Conservation (phyloP, 2,113 vertebrate species). For the Syngnathus typhle region DNA sequence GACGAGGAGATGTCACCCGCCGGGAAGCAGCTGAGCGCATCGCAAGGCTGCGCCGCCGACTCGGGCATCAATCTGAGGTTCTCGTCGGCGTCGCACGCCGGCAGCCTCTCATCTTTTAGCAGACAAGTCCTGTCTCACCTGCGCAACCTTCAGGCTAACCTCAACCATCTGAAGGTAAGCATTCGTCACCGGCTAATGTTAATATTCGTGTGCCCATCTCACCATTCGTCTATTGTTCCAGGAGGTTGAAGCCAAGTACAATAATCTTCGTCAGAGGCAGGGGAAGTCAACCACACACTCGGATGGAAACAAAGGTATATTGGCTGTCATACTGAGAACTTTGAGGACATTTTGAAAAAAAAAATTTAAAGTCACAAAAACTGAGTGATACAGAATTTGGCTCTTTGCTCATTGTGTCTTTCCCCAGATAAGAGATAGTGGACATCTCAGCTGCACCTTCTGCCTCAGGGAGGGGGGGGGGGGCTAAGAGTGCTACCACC, state of each 20-base stretch:
- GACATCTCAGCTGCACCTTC: conserved; percentile 27
- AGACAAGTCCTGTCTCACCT: conserved; percentile 84
- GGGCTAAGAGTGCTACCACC: conserved; percentile 31
- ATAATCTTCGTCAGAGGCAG: conserved; percentile 79
- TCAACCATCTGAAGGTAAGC: conserved; percentile 74
- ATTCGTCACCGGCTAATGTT: too few species aligned
- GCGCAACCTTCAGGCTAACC: conserved; percentile 81
- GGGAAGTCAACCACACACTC: conserved; percentile 73
- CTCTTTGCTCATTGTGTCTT: background rate
- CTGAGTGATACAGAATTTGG: background rate
- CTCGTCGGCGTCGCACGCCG: conserved; percentile 62
- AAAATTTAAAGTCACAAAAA: background rate
- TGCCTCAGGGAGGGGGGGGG: conserved; percentile 47
- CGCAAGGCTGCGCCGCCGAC: conserved; percentile 62
- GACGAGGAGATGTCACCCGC: conserved; percentile 77
- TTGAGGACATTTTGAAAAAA: background rate
- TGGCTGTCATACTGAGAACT: background rate
- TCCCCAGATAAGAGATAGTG: conserved; percentile 71
- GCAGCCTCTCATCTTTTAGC: conserved; percentile 69
- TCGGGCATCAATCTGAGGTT: conserved; percentile 69
- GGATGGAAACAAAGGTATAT: conserved; percentile 81
- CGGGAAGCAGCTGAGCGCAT: conserved; percentile 66
- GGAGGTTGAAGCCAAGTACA: conserved; percentile 89
- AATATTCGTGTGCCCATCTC: background rate
- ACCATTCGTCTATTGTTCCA: conserved; percentile 47